A percentile compares a stretch with the other conserved stretches of the same genome.
phyloP scores from a whole-genome alignment of 2,888 invertebrate species.

The Iselma pallidipennis region DNA sequence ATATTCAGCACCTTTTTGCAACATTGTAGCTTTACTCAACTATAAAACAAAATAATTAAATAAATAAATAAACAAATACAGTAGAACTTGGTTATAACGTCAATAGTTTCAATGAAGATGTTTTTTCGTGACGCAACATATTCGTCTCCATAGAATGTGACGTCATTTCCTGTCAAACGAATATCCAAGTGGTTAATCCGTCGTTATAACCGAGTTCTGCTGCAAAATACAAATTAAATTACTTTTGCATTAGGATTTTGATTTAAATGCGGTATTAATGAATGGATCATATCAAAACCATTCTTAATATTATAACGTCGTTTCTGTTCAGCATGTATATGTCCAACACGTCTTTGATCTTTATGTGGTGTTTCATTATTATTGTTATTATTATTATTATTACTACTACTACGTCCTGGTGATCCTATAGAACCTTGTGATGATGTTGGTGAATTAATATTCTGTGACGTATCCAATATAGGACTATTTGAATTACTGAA shows the following conservation, averaged over 20 bases:
- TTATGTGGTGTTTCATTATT: slow-evolving; percentile 60
- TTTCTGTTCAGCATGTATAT: slow-evolving; percentile 96
- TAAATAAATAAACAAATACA: no score
- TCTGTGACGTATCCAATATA: slow-evolving; percentile 54
- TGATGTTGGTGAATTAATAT: slow-evolving; percentile 64
- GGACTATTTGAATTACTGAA: slow-evolving; percentile 56
- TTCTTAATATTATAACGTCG: slow-evolving; percentile 94
- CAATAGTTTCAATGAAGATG: no score
- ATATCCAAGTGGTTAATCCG: no score
- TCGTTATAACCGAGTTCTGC: slow-evolving; percentile 2
- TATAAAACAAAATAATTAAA: slow-evolving; percentile 50
- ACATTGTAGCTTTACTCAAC: slow-evolving; percentile 94
- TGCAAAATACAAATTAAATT: slow-evolving; percentile 22
- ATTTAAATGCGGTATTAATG: slow-evolving; percentile 87
- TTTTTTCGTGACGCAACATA: no score
- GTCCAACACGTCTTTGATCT: slow-evolving; percentile 81
- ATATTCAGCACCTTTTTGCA: slow-evolving; percentile 96
- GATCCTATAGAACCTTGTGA: slow-evolving; percentile 59
- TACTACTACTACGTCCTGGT: slow-evolving; percentile 37
- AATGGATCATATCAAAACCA: slow-evolving; percentile 93
- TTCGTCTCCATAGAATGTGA: no score
- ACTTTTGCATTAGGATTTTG: slow-evolving; percentile 90
- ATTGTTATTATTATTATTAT: background rate
- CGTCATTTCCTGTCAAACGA: no score
- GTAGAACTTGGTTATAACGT: no score